Base-by-base conservation (phyloP, 2,797 vertebrate genomes). In the Hippocampus kuda region DNA sequence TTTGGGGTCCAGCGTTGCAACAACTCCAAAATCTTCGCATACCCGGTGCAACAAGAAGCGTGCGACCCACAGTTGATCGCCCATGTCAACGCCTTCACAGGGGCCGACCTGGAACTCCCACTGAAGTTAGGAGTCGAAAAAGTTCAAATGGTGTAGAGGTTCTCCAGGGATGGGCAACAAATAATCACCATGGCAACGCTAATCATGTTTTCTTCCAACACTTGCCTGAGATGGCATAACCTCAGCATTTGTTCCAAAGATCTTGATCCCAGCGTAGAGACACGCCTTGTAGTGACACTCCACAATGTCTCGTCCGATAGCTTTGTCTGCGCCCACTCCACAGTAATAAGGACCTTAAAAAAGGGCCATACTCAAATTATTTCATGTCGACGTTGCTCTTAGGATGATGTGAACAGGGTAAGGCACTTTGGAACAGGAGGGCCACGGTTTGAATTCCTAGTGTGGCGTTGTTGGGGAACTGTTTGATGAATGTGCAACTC, bases 21-120 rank as follows among this genome's bases (percentile, higher is more conserved):
- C 71, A 1, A 95, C 78, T 3, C 94, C 93, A 10, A 95, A 95
- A 38, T 95, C 94, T 82, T 96, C 94, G 0, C 94, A 93, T 66
- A 96, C 89, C 0, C 94, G 92, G 69, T 95, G 90, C 65, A 96
- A 85, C 73, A 96, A 88, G 82, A 90, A 97, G 1, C 94, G 92
- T 0, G 94, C 84, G 71, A 94, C 88, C 93, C 94, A 95, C 53
- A 97, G 88, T 6, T 96, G 93, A 81, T 97, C 94, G 0, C 91
- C 93, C 88, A 94, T 91, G 57, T 91, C 90, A 0, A 93, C 91
- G 9, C 94, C 94, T 65, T 92, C 91, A 0, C 93, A 95, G 0
- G 93, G 90, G 1, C 94, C 94, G 67, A 97, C 90, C 83, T 96
- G 93, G 81, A 92, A 95, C 81, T 97, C 95, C 94, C 94, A 97